Evolutionary conservation across 2,113 vertebrate genomes (phyloP).

Genomic region (Electrona antarctica): DNA sequence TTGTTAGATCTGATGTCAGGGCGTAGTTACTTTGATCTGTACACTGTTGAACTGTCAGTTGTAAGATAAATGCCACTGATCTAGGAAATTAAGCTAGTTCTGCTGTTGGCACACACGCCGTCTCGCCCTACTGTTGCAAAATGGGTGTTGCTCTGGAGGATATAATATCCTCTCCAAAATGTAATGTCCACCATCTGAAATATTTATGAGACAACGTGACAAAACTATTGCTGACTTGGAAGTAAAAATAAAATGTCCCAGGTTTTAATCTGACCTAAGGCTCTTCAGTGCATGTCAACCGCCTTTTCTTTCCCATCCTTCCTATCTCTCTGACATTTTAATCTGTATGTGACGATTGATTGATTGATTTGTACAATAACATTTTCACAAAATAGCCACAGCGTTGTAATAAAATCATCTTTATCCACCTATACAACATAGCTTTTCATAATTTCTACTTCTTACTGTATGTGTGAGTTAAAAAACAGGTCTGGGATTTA

Average conservation of each 20-base stretch:
- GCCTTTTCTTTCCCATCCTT: no score
- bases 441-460: neutral
- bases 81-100: no score
- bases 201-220: neutral
- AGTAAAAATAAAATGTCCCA: no score
- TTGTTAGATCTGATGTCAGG: conserved; percentile 23
- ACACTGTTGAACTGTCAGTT: conserved; percentile 7
- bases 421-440: neutral
- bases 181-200: no score
- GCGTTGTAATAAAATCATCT: neutral
- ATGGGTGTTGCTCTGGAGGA: no score
- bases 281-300: no score
- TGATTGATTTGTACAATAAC: neutral
- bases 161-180: no score
- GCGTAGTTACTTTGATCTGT: neutral
- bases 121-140: no score
- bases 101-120: no score
- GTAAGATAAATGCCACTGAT: neutral
- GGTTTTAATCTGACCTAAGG: no score
- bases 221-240: neutral
- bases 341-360: no score
- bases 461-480: neutral
- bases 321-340: no score
- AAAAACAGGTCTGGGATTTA: neutral
- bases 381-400: neutral